These are phyloP conservation scores for Denticeps clupeoides DNA, from an alignment of 2,797 vertebrate genomes.

Conservation along the genomic window DNA sequence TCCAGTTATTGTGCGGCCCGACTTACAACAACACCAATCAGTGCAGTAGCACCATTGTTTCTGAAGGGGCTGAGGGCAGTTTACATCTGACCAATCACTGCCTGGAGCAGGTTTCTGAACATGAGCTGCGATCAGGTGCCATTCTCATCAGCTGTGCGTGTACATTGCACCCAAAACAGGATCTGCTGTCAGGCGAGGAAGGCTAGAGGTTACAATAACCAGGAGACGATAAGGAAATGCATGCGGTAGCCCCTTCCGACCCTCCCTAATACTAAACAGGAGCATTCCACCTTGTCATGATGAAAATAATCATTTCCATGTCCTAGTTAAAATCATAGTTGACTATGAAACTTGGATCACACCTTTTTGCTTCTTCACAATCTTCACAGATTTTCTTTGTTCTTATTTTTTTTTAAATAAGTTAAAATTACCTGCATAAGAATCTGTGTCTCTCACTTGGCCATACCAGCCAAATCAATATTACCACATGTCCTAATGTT, in stretches of 20 bases:
- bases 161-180: constrained; percentile 11
- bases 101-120: constrained; percentile 13
- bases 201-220: constrained; percentile 19
- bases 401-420: not conserved
- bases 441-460: no score
- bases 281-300: not conserved
- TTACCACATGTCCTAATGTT: not conserved
- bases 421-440: no score
- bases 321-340: not conserved
- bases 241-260: constrained; percentile 21
- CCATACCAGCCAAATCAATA: no score
- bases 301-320: not conserved
- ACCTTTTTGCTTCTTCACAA: not conserved
- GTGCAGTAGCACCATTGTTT: constrained; percentile 48
- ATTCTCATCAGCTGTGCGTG: not conserved
- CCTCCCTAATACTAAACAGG: not conserved
- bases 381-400: no score
- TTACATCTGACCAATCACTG: constrained; percentile 45
- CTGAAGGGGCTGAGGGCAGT: constrained; percentile 27
- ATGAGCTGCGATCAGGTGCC: constrained; percentile 19
- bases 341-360: not conserved
- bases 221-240: constrained; percentile 29
- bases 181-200: constrained; percentile 13
- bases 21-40: constrained; percentile 59
- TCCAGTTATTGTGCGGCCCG: constrained; percentile 62